Evolutionary conservation across 1,140 invertebrate genomes (phyloP).

Genomic region (Carposina sasakii): DNA sequence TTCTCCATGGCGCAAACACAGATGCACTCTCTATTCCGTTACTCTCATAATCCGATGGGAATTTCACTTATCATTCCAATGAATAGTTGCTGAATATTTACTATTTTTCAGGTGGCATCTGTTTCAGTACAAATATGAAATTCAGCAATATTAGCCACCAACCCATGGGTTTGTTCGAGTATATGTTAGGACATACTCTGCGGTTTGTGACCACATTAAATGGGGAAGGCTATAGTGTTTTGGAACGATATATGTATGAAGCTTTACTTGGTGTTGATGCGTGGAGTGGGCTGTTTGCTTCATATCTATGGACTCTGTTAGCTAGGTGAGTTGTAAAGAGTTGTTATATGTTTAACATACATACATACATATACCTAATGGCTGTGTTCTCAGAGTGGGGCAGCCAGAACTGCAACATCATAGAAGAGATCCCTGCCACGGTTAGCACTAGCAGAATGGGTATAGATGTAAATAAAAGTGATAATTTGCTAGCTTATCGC

Average conservation of each 20-base stretch:
- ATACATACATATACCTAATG: not conserved
- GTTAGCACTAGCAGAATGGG: too few relatives aligned
- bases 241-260: constrained; percentile 37
- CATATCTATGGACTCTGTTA: constrained; percentile 40
- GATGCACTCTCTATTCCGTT: too few relatives aligned
- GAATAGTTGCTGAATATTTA: too few relatives aligned
- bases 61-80: too few relatives aligned
- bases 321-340: constrained; percentile 46
- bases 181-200: constrained; percentile 31
- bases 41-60: too few relatives aligned
- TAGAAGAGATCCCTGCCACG: too few relatives aligned
- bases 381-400: too few relatives aligned
- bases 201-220: constrained; percentile 25
- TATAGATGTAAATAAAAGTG: too few relatives aligned
- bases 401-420: too few relatives aligned
- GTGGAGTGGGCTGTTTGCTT: constrained; percentile 38
- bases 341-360: constrained; percentile 3
- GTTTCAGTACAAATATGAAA: constrained; percentile 38
- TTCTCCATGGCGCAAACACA: too few relatives aligned
- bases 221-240: constrained; percentile 22
- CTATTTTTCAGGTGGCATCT: constrained; percentile 44
- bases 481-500: too few relatives aligned
- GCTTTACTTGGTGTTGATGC: constrained; percentile 33
- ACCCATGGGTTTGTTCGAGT: constrained; percentile 35
- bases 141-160: constrained; percentile 9